Evolutionary conservation across 2,113 vertebrate genomes (phyloP).

Genomic region (Petromus typicus): DNA sequence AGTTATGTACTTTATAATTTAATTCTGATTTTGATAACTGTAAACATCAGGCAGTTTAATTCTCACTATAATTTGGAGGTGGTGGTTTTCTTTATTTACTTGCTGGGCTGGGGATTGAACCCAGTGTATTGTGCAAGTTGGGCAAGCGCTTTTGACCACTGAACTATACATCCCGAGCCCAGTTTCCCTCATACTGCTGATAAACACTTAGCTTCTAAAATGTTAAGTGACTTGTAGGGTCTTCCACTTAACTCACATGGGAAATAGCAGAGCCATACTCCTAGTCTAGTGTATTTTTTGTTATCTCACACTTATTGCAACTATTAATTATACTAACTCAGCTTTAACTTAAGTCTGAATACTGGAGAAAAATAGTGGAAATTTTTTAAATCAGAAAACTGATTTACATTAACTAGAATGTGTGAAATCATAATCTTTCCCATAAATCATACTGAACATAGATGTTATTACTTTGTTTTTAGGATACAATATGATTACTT

Average conservation of each 20-base stretch:
- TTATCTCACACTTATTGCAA: neutral
- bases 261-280: neutral
- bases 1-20: neutral
- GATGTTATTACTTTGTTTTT: neutral
- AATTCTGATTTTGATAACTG: neutral
- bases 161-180: neutral
- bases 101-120: neutral
- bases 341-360: conserved; percentile 21
- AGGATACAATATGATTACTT: neutral
- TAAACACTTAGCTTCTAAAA: neutral
- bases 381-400: conserved; percentile 9
- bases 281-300: neutral
- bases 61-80: neutral
- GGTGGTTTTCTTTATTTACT: neutral
- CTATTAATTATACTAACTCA: neutral
- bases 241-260: conserved; percentile 2
- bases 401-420: neutral
- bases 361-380: conserved; percentile 45
- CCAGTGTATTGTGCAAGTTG: neutral
- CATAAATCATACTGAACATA: neutral
- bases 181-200: neutral
- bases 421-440: neutral
- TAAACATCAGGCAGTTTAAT: neutral
- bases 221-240: conserved; percentile 39
- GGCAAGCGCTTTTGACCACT: neutral